phyloP scores from a whole-genome alignment of 1,140 invertebrate species.

The Caenorhabditis elegans region DNA sequence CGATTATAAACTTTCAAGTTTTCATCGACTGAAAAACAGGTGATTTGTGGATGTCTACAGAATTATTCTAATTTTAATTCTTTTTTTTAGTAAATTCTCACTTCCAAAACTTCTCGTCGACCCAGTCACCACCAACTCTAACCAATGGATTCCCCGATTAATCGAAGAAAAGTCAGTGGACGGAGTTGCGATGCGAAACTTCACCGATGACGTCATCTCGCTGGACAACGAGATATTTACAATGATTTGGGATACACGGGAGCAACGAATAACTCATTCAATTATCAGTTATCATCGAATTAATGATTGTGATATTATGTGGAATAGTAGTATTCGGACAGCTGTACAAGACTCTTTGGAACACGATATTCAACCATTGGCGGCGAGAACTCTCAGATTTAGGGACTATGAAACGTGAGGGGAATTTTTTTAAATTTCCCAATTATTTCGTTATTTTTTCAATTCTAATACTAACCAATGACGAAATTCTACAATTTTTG shows the following conservation, averaged over 20 bases:
- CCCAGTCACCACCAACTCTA: background rate
- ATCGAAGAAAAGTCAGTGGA: background rate
- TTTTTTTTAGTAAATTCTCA: background rate
- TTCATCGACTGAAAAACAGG: background rate
- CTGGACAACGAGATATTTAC: background rate
- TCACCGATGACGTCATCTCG: background rate
- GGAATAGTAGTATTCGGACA: slow-evolving; percentile 19
- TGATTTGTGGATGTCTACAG: background rate
- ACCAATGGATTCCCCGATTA: background rate
- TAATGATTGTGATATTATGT: background rate
- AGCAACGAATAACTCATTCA: slow-evolving; percentile 1
- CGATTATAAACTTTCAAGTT: background rate
- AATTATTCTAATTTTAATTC: too few relatives aligned
- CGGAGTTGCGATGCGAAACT: background rate
- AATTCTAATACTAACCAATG: too few relatives aligned
- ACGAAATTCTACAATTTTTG: too few relatives aligned
- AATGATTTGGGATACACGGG: background rate
- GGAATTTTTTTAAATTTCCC: background rate
- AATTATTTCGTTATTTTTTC: too few relatives aligned
- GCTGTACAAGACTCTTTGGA: background rate
- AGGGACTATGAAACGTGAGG: background rate
- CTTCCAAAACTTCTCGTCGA: background rate
- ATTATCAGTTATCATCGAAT: slow-evolving; percentile 25
- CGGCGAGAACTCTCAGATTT: background rate
- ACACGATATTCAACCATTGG: background rate